Evolutionary conservation across 2,113 vertebrate genomes (phyloP), one percentile per base, ranked within the genome.

Genomic region (Gymnorhina tibicen): DNA sequence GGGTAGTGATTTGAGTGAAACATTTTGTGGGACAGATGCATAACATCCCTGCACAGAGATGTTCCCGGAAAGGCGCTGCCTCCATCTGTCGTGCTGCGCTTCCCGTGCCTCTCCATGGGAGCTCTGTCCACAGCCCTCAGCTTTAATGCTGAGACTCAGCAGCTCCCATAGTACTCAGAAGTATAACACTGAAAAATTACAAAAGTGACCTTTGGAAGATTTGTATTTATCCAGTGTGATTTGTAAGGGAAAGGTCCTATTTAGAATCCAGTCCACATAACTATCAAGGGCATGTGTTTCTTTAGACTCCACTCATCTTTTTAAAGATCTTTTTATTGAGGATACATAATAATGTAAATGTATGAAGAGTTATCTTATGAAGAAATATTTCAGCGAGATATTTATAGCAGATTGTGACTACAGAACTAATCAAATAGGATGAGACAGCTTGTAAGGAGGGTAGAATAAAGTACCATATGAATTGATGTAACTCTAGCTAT

Each of bases 231-330:
- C 26, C 13, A 1, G 1, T 41, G 12, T 4, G 8, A n/a, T 81
- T 75, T 74, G 9, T 32, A 63, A 75, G 4, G 26, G 9, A 46
- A 50, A 42, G 24, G 20, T 59, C 12, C 13, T 75, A 19, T 39
- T 91, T 53, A 49, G 33, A 77, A 74, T 5, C 4, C 9, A 23
- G 3, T 64, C 75, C 79, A 46, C 7, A 21, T 33, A 76, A 39
- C 16, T 1, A 0, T 9, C 22, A 23, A 16, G 9, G 10, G 13
- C 23, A 24, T 1, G 1, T 30, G 3, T 44, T 76, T 67, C 15
- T 59, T 85, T 55, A 18, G 9, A 30, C 30, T 50, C 14, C 33
- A 63, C 5, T 85, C n/a, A 62, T 55, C 17, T 41, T 90, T 60
- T 33, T 10, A 46, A 75, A 53, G 15, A 27, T 19, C 16, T 76